phyloP scores from a whole-genome alignment of 2,888 invertebrate genomes.

The Dryobota labecula region DNA sequence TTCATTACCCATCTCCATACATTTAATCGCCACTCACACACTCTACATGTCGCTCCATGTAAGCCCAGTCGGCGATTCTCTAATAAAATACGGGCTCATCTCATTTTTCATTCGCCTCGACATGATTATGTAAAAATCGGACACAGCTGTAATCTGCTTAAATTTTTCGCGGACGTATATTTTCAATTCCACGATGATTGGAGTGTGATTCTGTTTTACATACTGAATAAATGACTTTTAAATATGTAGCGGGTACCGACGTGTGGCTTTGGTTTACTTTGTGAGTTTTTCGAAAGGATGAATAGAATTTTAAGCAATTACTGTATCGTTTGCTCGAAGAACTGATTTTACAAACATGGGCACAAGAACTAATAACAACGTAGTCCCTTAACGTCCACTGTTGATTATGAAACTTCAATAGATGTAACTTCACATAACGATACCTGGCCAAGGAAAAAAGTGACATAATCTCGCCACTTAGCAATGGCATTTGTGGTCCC shows the following conservation, averaged over 20 bases:
- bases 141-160: constrained; percentile 61
- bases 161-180: constrained; percentile 54
- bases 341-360: too few species aligned
- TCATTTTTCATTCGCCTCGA: constrained; percentile 22
- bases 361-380: neutral
- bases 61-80: constrained; percentile 30
- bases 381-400: too few species aligned
- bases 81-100: constrained; percentile 49
- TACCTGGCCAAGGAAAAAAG: too few species aligned
- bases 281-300: neutral
- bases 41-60: constrained; percentile 14
- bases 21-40: neutral
- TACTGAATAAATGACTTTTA: constrained; percentile 57
- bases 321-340: neutral
- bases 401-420: neutral
- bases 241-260: constrained; percentile 15
- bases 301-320: neutral
- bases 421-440: neutral
- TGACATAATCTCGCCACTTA: neutral
- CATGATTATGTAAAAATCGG: constrained; percentile 65
- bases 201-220: constrained; percentile 59
- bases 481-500: neutral
- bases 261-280: constrained; percentile 6
- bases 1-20: constrained; percentile 4
- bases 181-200: constrained; percentile 61